Evolutionary conservation across 2,888 invertebrate species (phyloP).

Genomic region (Eupelmus urozonus): DNA sequence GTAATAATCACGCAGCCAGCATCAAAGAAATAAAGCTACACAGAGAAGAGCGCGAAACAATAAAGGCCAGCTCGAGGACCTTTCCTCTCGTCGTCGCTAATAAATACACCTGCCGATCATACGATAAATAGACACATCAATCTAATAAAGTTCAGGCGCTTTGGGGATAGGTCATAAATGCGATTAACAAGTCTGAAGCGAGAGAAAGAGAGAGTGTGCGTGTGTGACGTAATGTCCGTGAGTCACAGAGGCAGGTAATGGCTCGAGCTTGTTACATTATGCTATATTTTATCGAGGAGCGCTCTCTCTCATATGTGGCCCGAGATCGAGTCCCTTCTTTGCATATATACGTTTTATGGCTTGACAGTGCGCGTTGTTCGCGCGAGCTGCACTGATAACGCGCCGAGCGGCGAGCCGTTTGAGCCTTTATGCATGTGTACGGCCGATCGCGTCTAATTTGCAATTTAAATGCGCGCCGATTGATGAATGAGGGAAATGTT

Average conservation of each 20-base stretch:
- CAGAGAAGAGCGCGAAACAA: slow-evolving; percentile 42
- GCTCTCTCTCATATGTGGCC: slow-evolving; percentile 53
- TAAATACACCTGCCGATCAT: slow-evolving; percentile 65
- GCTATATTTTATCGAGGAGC: slow-evolving; percentile 61
- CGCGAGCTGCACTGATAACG: slow-evolving; percentile 17
- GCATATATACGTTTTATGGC: slow-evolving; percentile 16
- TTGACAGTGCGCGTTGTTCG: background rate
- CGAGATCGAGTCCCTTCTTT: slow-evolving; percentile 36
- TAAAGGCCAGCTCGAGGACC: slow-evolving; percentile 22
- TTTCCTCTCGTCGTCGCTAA: slow-evolving; percentile 36
- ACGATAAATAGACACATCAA: slow-evolving; percentile 65
- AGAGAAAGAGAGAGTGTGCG: too few species aligned
- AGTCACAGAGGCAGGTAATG: slow-evolving; percentile 63
- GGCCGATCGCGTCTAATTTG: slow-evolving; percentile 41
- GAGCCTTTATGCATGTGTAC: slow-evolving; percentile 1
- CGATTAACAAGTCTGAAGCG: too few species aligned
- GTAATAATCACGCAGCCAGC: slow-evolving; percentile 6
- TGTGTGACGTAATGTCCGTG: slow-evolving; percentile 64
- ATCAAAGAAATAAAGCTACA: slow-evolving; percentile 31
- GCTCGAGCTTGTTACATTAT: slow-evolving; percentile 63
- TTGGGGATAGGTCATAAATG: background rate
- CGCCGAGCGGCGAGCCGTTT: background rate
- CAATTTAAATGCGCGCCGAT: slow-evolving; percentile 49
- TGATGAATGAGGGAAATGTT: slow-evolving; percentile 55
- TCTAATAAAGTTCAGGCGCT: slow-evolving; percentile 59